Base-by-base conservation (phyloP, 2,888 invertebrate species). In the Lysandra coridon region DNA sequence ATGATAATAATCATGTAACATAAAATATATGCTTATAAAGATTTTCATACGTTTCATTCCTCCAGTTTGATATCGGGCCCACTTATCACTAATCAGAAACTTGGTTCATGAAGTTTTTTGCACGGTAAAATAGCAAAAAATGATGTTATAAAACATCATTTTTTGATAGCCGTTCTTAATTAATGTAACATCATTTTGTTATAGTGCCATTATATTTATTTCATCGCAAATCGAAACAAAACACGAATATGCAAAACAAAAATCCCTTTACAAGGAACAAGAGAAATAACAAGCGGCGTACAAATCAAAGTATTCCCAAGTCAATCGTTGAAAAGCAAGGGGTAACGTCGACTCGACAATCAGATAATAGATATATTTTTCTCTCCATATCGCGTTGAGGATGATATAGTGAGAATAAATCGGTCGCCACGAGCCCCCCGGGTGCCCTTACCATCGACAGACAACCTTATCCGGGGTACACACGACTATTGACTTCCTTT, bases 281-380 rank as follows among this genome's bases (percentile, higher is more conserved):
- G 79, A 79, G 69, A 81, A 82, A 82, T 81, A 82, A 81, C 80
- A 83, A 83, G 81, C 80, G 74, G 30, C 75, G 79, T 87, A 88
- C 87, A 88, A 90, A 90, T 90, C 89, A 89, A 87, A 88, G 85
- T 85, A 89, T 86, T 89, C 91, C 92, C 92, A 82, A 88, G 91
- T 87, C 91, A 89, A 91, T 91, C 89, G 90, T 92, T 88, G 74
- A 79, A 79, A 83, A 87, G 86, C 86, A 89, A 88, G 88, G 89
- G 90, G 87, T 87, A 82, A 80, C 73, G 62, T 82, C 84, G 84
- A 84, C 82, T 83, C 86, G 86, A 87, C 86, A 90, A 92, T 92
- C 91, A 87, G 90, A 91, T 91, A 88, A 93, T 92, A 91, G 89
- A 92, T 91, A 90, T 90, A 91, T 83, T 90, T 90, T 90, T 86